Percentiles rank a stretch among this genome's conserved stretches.
These are phyloP conservation scores for Pheosia gnoma DNA, from an alignment of 2,888 invertebrate species.

Conservation along the genomic window DNA sequence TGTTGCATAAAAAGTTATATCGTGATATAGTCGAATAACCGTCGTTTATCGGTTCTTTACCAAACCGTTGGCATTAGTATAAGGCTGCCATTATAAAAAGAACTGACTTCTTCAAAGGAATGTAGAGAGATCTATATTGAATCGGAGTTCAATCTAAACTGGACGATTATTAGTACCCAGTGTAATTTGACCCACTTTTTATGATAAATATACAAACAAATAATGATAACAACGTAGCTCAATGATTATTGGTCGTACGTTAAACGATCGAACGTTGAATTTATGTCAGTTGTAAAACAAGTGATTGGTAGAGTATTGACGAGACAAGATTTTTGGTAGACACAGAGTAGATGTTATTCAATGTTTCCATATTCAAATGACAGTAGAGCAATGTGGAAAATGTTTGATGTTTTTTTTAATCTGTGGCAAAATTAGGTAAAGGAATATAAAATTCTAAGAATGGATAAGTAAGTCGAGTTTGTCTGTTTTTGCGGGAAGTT, in stretches of 20 bases:
- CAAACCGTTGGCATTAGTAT: slow-evolving; percentile 21
- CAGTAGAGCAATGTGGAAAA: not conserved
- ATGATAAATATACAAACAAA: slow-evolving; percentile 12
- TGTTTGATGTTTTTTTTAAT: too few species aligned
- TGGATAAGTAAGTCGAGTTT: too few species aligned
- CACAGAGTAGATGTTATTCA: slow-evolving; percentile 18
- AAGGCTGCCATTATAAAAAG: slow-evolving; percentile 8
- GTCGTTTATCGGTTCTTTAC: slow-evolving; percentile 17
- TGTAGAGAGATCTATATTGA: not conserved
- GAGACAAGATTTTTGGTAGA: slow-evolving; percentile 30
- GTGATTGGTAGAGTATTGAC: slow-evolving; percentile 44
- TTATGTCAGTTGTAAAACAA: slow-evolving; percentile 50
- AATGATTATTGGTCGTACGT: slow-evolving; percentile 32
- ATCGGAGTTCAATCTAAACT: slow-evolving; percentile 13
- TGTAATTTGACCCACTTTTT: slow-evolving; percentile 14
- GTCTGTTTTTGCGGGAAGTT: too few species aligned
- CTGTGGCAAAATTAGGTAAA: too few species aligned
- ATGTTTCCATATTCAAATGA: not conserved
- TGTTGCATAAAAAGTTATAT: slow-evolving; percentile 30
- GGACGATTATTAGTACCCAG: slow-evolving; percentile 20
- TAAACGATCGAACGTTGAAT: slow-evolving; percentile 41
- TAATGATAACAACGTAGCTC: slow-evolving; percentile 16
- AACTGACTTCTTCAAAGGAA: not conserved
- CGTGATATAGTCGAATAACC: slow-evolving; percentile 22
- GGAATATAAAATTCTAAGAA: too few species aligned